Conservation (phyloP, 1,140 invertebrate species). For the Orussus abietinus region DNA sequence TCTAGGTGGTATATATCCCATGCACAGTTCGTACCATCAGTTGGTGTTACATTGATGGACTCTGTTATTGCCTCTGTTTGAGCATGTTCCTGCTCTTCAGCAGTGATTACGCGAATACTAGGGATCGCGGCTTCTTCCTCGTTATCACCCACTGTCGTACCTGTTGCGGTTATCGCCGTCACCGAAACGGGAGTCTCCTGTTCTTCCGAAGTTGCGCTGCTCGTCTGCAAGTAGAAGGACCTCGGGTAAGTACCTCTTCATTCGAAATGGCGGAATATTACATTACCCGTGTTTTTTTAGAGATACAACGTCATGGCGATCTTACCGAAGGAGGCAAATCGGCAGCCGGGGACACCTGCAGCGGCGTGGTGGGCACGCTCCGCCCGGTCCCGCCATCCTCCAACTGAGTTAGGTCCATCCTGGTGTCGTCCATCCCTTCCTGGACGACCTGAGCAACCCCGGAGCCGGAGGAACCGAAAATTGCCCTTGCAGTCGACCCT, state of each 20-base stretch:
- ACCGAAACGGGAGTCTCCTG: slow-evolving; percentile 33
- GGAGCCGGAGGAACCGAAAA: slow-evolving; percentile 41
- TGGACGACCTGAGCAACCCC: slow-evolving; percentile 52
- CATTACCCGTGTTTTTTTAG: too few relatives aligned
- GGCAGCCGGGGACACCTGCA: slow-evolving; percentile 66
- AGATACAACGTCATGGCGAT: not conserved
- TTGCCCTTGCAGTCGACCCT: slow-evolving; percentile 33
- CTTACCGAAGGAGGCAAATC: slow-evolving; percentile 42
- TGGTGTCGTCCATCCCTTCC: slow-evolving; percentile 72
- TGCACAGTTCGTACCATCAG: slow-evolving; percentile 37
- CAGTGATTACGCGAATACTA: slow-evolving; percentile 29
- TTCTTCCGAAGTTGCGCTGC: slow-evolving; percentile 37
- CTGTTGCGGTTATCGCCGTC: slow-evolving; percentile 21
- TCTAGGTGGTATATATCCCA: too few relatives aligned
- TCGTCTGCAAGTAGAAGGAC: slow-evolving; percentile 26
- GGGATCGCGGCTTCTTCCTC: slow-evolving; percentile 32
- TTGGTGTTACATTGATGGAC: slow-evolving; percentile 32
- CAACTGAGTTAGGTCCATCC: slow-evolving; percentile 68
- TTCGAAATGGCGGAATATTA: too few relatives aligned
- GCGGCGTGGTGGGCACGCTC: slow-evolving; percentile 69
- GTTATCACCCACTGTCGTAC: slow-evolving; percentile 23
- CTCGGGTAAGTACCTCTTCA: too few relatives aligned
- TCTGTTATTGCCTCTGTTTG: slow-evolving; percentile 35
- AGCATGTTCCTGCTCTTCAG: slow-evolving; percentile 35
- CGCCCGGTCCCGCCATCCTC: slow-evolving; percentile 64